Evolutionary conservation across 1,140 invertebrate species (phyloP).

Genomic region (Ostrea denselamellosa): DNA sequence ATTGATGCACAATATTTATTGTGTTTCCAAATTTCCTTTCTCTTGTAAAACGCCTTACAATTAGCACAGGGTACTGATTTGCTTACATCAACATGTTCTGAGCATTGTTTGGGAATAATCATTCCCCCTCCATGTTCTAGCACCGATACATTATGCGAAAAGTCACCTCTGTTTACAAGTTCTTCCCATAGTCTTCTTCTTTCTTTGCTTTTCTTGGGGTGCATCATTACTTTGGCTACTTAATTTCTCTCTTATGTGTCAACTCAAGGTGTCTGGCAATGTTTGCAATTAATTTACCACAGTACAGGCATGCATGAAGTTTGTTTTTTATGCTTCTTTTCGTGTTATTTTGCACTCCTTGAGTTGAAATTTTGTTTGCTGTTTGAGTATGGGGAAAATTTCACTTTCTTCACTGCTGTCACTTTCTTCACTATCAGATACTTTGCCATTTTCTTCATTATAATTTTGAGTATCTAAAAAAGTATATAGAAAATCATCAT

Average conservation of each 20-base stretch:
- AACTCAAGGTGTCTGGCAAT: conserved; percentile 46
- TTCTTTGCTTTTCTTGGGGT: conserved; percentile 21
- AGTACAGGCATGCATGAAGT: conserved; percentile 14
- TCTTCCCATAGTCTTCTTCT: conserved; percentile 35
- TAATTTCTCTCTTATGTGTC: too few relatives aligned
- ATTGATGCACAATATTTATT: conserved; percentile 3
- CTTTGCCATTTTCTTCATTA: background rate
- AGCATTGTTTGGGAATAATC: conserved; percentile 33
- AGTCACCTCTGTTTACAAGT: conserved; percentile 24
- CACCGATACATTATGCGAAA: background rate
- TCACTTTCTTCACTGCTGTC: background rate
- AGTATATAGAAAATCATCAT: too few relatives aligned
- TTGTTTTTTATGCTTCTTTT: conserved; percentile 21
- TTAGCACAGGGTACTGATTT: background rate
- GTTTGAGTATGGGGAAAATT: background rate
- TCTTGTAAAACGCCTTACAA: conserved; percentile 15
- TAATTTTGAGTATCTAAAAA: too few relatives aligned
- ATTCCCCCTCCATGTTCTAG: conserved; percentile 23
- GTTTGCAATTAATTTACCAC: background rate
- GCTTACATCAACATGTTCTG: background rate
- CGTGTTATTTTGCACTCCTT: background rate
- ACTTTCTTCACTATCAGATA: conserved; percentile 18
- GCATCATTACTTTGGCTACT: too few relatives aligned
- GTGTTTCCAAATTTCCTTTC: background rate
- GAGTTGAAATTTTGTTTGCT: background rate